A percentile compares a stretch with the other conserved stretches of the same genome.
phyloP scores from a whole-genome alignment of 2,888 invertebrate species.

The Colletes collaris region DNA sequence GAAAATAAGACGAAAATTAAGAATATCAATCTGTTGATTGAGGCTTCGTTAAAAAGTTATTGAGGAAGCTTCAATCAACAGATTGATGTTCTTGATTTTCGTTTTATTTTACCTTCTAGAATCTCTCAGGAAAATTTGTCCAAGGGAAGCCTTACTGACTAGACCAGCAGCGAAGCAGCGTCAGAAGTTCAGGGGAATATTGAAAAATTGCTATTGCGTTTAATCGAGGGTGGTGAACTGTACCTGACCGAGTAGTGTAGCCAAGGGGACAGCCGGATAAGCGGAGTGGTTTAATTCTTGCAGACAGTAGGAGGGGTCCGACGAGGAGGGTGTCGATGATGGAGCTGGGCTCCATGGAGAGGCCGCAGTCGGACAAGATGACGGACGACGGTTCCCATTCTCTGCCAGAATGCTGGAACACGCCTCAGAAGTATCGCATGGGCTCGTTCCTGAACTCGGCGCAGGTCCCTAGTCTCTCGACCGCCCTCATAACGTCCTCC shows the following conservation, averaged over 20 bases:
- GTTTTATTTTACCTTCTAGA: too few relatives aligned
- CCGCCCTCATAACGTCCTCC: conserved; percentile 87
- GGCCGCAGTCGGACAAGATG: conserved; percentile 78
- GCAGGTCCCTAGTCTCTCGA: conserved; percentile 86
- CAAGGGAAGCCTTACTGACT: too few relatives aligned
- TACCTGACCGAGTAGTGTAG: conserved; percentile 1
- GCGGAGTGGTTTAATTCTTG: conserved; percentile 15
- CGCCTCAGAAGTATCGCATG: conserved; percentile 75
- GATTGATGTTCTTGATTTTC: too few relatives aligned
- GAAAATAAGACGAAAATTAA: too few relatives aligned
- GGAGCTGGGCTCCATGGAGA: conserved; percentile 86
- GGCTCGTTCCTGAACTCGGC: conserved; percentile 80
- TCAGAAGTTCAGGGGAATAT: too few relatives aligned
- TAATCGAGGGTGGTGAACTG: too few relatives aligned
- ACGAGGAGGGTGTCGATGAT: conserved; percentile 87
- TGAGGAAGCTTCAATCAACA: too few relatives aligned
- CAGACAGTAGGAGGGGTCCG: conserved; percentile 57
- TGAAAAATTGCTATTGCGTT: too few relatives aligned
- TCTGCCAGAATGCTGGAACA: conserved; percentile 78
- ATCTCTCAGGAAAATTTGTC: too few relatives aligned
- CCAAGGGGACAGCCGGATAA: conserved; percentile 53
- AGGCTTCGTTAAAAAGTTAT: too few relatives aligned
- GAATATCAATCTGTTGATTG: too few relatives aligned
- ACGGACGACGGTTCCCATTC: conserved; percentile 74
- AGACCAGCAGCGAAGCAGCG: too few relatives aligned